A percentile compares a stretch with the other conserved stretches of the same genome.
phyloP scores from a whole-genome alignment of 2,797 vertebrate species.

The Fistularia commersonii region DNA sequence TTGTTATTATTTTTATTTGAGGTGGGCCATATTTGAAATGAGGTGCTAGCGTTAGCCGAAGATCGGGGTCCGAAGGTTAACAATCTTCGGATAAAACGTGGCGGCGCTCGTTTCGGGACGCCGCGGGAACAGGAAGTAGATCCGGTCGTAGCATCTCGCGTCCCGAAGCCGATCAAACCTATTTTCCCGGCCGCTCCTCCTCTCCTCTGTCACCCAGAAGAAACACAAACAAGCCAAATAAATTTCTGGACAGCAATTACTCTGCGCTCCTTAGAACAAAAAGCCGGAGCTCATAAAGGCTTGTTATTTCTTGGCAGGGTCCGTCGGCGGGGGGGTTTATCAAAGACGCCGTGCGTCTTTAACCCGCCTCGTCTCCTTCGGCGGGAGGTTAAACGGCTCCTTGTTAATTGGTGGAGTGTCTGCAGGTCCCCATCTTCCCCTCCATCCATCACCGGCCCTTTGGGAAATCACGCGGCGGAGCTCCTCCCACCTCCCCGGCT shows the following conservation, averaged over 20 bases:
- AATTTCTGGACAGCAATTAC: conserved; percentile 19
- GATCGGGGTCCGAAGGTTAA: too few relatives aligned
- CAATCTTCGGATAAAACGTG: too few relatives aligned
- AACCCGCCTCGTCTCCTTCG: conserved; percentile 30
- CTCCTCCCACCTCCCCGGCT: conserved; percentile 16
- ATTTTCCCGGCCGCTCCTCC: too few relatives aligned
- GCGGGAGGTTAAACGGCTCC: conserved; percentile 46
- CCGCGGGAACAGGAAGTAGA: too few relatives aligned
- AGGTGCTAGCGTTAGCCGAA: too few relatives aligned
- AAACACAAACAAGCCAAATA: conserved; percentile 24
- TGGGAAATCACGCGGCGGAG: conserved; percentile 44
- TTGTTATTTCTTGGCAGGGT: conserved; percentile 32
- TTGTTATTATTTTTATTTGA: too few relatives aligned
- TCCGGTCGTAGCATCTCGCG: too few relatives aligned
- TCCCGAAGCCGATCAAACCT: too few relatives aligned
- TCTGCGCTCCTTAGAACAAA: conserved; percentile 10
- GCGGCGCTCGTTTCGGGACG: too few relatives aligned
- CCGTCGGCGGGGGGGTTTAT: conserved; percentile 13
- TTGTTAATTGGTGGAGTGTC: conserved; percentile 48
- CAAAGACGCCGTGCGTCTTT: conserved; percentile 12
- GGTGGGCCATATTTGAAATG: too few relatives aligned
- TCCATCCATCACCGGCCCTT: conserved; percentile 35
- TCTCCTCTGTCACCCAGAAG: conserved; percentile 16
- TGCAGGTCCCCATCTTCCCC: conserved; percentile 10
- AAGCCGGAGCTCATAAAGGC: conserved; percentile 10